Conservation (phyloP, 2,797 vertebrate species). For the Phalanger gymnotis region DNA sequence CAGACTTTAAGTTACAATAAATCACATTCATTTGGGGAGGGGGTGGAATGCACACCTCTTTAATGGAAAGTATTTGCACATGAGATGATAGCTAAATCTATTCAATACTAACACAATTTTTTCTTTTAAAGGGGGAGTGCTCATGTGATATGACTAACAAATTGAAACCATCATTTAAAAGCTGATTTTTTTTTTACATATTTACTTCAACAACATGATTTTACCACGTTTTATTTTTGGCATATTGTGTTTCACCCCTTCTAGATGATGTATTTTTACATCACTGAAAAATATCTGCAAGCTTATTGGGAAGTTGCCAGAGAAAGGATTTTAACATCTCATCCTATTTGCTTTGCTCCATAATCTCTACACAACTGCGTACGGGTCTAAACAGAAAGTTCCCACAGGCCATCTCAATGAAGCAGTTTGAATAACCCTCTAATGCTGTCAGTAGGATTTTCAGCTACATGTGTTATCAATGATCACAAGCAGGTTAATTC, state of each 20-base stretch:
- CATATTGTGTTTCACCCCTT: slow-evolving; percentile 18
- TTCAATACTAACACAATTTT: slow-evolving; percentile 26
- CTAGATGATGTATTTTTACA: not conserved
- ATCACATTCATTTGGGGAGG: not conserved
- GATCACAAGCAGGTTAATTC: slow-evolving; percentile 27
- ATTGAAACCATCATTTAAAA: slow-evolving; percentile 38
- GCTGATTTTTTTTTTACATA: slow-evolving; percentile 18
- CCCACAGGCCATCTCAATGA: slow-evolving; percentile 46
- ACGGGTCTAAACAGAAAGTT: not conserved
- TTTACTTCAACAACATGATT: slow-evolving; percentile 49
- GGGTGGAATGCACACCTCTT: not conserved
- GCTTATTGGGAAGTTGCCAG: not conserved
- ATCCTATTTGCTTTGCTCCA: slow-evolving; percentile 53
- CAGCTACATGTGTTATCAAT: slow-evolving; percentile 63
- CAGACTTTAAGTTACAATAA: not conserved
- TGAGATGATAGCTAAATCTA: slow-evolving; percentile 43
- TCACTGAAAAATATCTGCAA: not conserved
- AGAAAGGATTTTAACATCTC: not conserved
- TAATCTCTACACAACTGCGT: slow-evolving; percentile 19
- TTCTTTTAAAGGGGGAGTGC: slow-evolving; percentile 47
- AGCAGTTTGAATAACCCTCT: slow-evolving; percentile 30
- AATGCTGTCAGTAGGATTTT: slow-evolving; percentile 34
- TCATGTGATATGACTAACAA: slow-evolving; percentile 30
- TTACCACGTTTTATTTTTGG: not conserved
- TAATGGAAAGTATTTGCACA: slow-evolving; percentile 21